phyloP scores from a whole-genome alignment of 2,113 vertebrate species.

The Scomber colias region DNA sequence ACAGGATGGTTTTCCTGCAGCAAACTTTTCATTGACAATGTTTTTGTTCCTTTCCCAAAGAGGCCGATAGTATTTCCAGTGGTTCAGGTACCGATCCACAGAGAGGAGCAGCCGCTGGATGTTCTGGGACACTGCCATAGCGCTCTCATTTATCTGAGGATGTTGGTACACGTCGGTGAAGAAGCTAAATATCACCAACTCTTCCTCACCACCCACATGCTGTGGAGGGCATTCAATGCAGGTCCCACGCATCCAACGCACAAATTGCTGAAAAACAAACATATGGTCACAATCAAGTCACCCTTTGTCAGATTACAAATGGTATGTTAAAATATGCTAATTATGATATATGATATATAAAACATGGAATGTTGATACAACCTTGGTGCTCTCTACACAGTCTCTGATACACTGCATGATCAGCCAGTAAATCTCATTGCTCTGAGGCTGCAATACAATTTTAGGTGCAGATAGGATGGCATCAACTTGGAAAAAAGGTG shows the following conservation, averaged over 20 bases:
- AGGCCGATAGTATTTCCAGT: slow-evolving; percentile 89
- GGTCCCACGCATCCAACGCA: slow-evolving; percentile 94
- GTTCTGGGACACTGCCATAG: slow-evolving; percentile 85
- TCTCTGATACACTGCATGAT: slow-evolving; percentile 85
- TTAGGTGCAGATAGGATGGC: slow-evolving; percentile 87
- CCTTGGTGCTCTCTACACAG: slow-evolving; percentile 92
- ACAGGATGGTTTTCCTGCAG: slow-evolving; percentile 86
- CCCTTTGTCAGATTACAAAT: neutral
- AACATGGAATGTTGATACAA: slow-evolving; percentile 44
- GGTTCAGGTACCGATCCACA: slow-evolving; percentile 83
- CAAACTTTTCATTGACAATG: slow-evolving; percentile 88
- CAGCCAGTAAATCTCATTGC: slow-evolving; percentile 87
- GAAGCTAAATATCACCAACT: slow-evolving; percentile 87
- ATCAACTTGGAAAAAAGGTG: slow-evolving; percentile 89
- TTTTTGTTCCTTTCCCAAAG: slow-evolving; percentile 92
- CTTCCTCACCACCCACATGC: slow-evolving; percentile 78
- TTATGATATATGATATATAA: neutral
- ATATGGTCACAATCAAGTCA: neutral
- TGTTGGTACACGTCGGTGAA: slow-evolving; percentile 88
- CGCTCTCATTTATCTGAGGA: slow-evolving; percentile 86
- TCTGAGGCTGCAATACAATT: slow-evolving; percentile 88
- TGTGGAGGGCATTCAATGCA: slow-evolving; percentile 93
- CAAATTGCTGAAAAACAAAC: slow-evolving; percentile 84
- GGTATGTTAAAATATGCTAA: neutral
- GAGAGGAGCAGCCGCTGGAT: slow-evolving; percentile 85